Evolutionary conservation across 2,797 vertebrate genomes (phyloP), one percentile per base, ranked within the genome.

Genomic region (Discoglossus pictus): DNA sequence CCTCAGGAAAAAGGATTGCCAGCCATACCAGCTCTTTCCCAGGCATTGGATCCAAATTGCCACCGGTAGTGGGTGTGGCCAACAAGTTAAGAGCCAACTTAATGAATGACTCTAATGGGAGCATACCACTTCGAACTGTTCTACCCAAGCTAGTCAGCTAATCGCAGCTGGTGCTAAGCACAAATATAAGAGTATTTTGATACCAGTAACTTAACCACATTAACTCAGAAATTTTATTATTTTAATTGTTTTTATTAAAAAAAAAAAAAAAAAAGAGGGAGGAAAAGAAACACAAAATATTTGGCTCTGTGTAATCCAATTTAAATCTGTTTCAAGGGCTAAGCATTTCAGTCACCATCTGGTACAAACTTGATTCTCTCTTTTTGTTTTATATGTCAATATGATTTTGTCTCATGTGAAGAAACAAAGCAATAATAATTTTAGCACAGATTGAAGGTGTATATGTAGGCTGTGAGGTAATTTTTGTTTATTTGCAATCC

Each of bases 131-230:
- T 74, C 93, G 96, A 69, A 93, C 93, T 51, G 94, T 98, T 76
- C 88, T 98, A 47, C 96, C 97, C 47, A 99, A 98, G 81, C 90
- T 99, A 54, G 95, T 97, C 82, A 95, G 93, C 72, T 98, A 93
- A 58, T 73, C 61, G 65, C 68, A 34, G 54, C 7, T 0, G 13
- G 0, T 9, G 39, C 20, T 42, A 6, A 38, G 54, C 35, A 66
- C 70, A 40, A 72, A 66, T 48, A 67, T 47, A 13, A 2, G 2
- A 61, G 15, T 12, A 63, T 56, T 27, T 62, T 60, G 62, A 31
- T 68, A 17, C 39, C 20, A 9, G 12, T 47, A 38, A 54, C 23
- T 63, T 50, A 74, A 66, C 51, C 23, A 39, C 34, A 31, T n/a
- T 13, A 34, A 51, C 35, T 50, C 25, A 40, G 47, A 25, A 76